phyloP scores from a whole-genome alignment of 2,797 vertebrate species.

The Lindbergichthys nudifrons region DNA sequence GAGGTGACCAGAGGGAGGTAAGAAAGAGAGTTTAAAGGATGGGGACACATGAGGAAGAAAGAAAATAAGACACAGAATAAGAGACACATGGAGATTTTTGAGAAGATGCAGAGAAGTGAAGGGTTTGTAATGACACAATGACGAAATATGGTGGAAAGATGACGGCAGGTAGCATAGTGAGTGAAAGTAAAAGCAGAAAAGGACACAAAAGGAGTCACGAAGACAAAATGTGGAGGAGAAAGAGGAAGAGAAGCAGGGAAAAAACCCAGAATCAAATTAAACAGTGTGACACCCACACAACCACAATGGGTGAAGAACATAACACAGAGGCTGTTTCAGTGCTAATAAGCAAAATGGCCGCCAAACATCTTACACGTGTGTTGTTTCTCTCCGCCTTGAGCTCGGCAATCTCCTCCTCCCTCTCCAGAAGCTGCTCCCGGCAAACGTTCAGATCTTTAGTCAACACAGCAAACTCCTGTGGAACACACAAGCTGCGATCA shows the following conservation, averaged over 20 bases:
- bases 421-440: slow-evolving; percentile 92
- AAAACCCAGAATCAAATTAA: slow-evolving; percentile 44
- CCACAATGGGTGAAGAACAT: slow-evolving; percentile 66
- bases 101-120: too few species aligned
- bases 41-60: slow-evolving; percentile 1
- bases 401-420: slow-evolving; percentile 93
- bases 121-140: neutral
- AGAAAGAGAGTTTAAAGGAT: slow-evolving; percentile 5
- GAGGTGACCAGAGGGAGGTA: neutral
- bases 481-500: slow-evolving; percentile 68
- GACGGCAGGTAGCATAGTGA: slow-evolving; percentile 18
- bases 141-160: slow-evolving; percentile 29
- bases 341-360: slow-evolving; percentile 78
- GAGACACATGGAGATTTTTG: neutral
- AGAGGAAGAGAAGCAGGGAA: slow-evolving; percentile 10
- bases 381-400: slow-evolving; percentile 93
- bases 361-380: slow-evolving; percentile 87
- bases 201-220: slow-evolving; percentile 34
- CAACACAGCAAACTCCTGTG: slow-evolving; percentile 92
- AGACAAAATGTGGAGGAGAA: slow-evolving; percentile 32
- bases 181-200: slow-evolving; percentile 48
- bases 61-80: slow-evolving; percentile 2
- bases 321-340: slow-evolving; percentile 66
- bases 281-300: slow-evolving; percentile 64
- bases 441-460: slow-evolving; percentile 94